Evolutionary conservation across 2,888 invertebrate species (phyloP), one percentile per base, ranked within the genome.

Genomic region (Geophilus truncorum): DNA sequence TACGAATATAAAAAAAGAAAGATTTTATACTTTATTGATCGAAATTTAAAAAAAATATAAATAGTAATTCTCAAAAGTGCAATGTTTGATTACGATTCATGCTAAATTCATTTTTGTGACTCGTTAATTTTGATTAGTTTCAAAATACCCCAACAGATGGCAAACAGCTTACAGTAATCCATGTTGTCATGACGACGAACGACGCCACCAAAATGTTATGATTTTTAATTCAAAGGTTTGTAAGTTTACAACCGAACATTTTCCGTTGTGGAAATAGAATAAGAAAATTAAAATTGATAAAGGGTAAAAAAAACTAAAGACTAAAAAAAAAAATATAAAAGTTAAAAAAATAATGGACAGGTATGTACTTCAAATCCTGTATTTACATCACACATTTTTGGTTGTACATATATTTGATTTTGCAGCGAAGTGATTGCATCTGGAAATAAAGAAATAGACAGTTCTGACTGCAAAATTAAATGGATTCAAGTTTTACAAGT

Each of bases 401-500:
- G 1, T 21, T 23, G n/a, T 23, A 75, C 1, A 23, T 12, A 75
- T 23, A 23, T 70, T 25, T 70, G 5, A 9, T 75, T 23, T 77
- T 77, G 10, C 15, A 62, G 62, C 25, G 62, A 62, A 62, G 25
- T 62, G 62, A 25, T 62, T 62, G 7, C 62, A 28, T 23, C 23
- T 62, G 36, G 36, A 77, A 77, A 77, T 28, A 32, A 34, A 36
- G 77, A 77, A 32, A 5, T 34, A 30, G 77, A 18, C 21, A 77
- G 77, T 15, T n/a, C 34, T 15, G 36, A 40, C 45, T 36, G 45
- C 25, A 45, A 78, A 78, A 79, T 79, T n/a, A 57, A 32, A 21
- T 79, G 79, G 28, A 30, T 79, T 30, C 79, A 79, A 12, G 62
- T 79, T 1, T n/a, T 79, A 15, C 30, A 62, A 57, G 51, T 79